Conservation (phyloP, 1,140 invertebrate species). For the Procambarus clarkii region DNA sequence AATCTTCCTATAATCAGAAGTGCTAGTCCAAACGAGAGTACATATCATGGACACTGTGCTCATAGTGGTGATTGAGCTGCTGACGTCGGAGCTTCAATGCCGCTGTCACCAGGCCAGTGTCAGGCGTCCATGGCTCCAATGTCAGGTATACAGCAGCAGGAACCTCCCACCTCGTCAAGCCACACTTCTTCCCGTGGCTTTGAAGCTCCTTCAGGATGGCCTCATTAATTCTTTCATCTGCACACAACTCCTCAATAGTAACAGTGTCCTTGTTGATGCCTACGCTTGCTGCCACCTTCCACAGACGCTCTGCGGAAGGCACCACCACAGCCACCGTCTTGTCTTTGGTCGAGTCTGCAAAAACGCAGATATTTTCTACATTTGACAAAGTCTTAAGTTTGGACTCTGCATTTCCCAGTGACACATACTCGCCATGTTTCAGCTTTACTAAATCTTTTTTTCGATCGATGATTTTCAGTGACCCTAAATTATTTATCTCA, state of each 20-base stretch:
- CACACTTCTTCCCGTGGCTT: constrained; percentile 88
- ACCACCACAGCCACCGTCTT: constrained; percentile 94
- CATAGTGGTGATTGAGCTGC: constrained; percentile 77
- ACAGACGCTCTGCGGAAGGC: constrained; percentile 75
- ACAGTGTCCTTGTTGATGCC: constrained; percentile 74
- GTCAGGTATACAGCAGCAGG: constrained; percentile 76
- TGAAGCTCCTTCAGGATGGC: constrained; percentile 86
- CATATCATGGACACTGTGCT: constrained; percentile 76
- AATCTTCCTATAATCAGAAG: background rate
- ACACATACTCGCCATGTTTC: constrained; percentile 97
- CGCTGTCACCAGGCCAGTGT: constrained; percentile 78
- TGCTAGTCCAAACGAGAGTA: constrained; percentile 74
- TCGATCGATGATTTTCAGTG: constrained; percentile 81
- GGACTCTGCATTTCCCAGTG: constrained; percentile 91
- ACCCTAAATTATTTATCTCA: constrained; percentile 88
- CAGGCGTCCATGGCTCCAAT: constrained; percentile 78
- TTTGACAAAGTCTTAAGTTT: constrained; percentile 93
- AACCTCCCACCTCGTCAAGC: constrained; percentile 77
- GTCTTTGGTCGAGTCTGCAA: constrained; percentile 89
- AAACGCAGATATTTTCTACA: constrained; percentile 97
- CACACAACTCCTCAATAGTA: constrained; percentile 86
- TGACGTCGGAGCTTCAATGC: constrained; percentile 79
- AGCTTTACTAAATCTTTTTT: constrained; percentile 99
- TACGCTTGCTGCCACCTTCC: constrained; percentile 58
- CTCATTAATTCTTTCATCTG: constrained; percentile 83